These are phyloP conservation scores for Drosophila testacea DNA, from an alignment of 2,888 invertebrate genomes.

Conservation along the genomic window DNA sequence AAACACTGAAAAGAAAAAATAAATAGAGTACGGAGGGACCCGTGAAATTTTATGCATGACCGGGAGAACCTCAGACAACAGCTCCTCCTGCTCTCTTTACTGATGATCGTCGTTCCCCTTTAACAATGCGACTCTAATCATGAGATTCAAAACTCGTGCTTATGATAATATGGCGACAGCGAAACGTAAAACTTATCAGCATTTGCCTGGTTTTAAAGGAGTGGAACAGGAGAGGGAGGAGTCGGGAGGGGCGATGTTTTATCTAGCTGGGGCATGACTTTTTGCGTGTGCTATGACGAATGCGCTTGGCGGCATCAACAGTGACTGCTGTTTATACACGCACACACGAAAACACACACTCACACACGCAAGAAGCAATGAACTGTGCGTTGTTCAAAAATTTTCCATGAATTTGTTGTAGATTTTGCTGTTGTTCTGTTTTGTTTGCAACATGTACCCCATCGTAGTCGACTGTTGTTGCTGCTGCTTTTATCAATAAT, in stretches of 20 bases:
- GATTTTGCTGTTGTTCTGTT: conserved; percentile 49
- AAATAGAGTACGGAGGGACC: conserved; percentile 25
- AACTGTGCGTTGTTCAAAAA: conserved; percentile 76
- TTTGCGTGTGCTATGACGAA: conserved; percentile 80
- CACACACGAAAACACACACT: conserved; percentile 4
- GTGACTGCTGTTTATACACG: conserved; percentile 55
- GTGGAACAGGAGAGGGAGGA: neutral
- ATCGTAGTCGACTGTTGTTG: conserved; percentile 23
- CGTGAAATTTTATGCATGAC: conserved; percentile 39
- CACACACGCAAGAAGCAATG: conserved; percentile 49
- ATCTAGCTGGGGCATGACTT: conserved; percentile 73
- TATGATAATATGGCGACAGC: conserved; percentile 53
- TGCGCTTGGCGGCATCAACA: conserved; percentile 46
- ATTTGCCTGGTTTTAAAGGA: neutral
- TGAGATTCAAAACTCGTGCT: conserved; percentile 75
- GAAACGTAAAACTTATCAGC: conserved; percentile 57
- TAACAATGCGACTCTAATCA: conserved; percentile 62
- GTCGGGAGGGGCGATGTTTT: conserved; percentile 41
- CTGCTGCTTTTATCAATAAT: conserved; percentile 76
- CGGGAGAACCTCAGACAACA: conserved; percentile 21
- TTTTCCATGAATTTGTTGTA: conserved; percentile 77
- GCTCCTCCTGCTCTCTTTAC: neutral
- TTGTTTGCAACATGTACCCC: conserved; percentile 55
- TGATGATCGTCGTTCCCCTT: conserved; percentile 1
- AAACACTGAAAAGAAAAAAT: conserved; percentile 1